phyloP scores from a whole-genome alignment of 2,113 vertebrate species.

The Rhegmatorhina hoffmannsi region DNA sequence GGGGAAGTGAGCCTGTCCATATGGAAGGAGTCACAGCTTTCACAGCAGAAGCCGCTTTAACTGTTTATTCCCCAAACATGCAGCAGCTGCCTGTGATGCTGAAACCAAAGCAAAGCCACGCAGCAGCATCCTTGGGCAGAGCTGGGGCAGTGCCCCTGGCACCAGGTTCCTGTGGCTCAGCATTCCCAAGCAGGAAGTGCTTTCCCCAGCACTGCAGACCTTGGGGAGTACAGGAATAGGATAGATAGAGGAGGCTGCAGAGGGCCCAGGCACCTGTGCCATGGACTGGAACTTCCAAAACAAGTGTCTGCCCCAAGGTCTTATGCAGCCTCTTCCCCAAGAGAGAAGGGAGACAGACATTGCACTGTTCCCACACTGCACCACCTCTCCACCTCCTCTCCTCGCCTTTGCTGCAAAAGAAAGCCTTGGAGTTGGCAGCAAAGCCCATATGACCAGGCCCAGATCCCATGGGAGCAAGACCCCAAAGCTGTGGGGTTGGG shows the following conservation, averaged over 20 bases:
- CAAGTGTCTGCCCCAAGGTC: too few species aligned
- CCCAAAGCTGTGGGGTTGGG: too few species aligned
- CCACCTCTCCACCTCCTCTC: background rate
- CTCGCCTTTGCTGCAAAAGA: rapidly evolving
- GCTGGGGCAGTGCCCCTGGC: background rate
- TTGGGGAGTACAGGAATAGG: background rate
- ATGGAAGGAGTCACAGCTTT: background rate
- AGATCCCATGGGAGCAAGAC: background rate
- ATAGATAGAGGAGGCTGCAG: background rate
- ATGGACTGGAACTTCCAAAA: background rate
- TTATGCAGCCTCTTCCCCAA: background rate
- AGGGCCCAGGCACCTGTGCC: background rate
- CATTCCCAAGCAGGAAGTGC: background rate
- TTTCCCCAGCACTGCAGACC: background rate
- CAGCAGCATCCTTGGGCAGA: background rate
- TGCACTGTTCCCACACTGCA: background rate
- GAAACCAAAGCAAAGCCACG: rapidly evolving
- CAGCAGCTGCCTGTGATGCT: background rate
- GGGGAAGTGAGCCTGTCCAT: background rate
- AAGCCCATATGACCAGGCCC: background rate
- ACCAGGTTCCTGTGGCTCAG: background rate
- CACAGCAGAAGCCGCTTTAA: background rate
- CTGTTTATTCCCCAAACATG: background rate
- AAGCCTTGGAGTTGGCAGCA: background rate
- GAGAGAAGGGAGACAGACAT: background rate